Evolutionary conservation across 2,888 invertebrate species (phyloP), one percentile per base, ranked within the genome.

Genomic region (Callosobruchus maculatus): DNA sequence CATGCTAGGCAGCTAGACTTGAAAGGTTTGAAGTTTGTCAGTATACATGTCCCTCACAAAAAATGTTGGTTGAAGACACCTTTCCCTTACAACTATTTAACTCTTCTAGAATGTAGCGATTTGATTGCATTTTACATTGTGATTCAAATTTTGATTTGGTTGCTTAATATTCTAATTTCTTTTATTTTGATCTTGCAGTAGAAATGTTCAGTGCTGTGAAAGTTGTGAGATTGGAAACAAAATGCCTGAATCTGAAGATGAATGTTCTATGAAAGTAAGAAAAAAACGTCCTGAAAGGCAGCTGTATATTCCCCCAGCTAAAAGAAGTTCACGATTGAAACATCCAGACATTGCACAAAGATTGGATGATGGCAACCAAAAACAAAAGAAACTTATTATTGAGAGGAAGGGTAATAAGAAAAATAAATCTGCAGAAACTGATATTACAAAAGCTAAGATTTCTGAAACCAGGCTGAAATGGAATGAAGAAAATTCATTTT

Each of bases 291-390:
- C 87, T 20, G 84, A 85, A 75, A 83, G 86, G 76, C 83, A 83
- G 75, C 80, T 86, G 3, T 87, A 87, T 78, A 81, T 87, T 73
- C 87, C 87, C 67, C 87, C 87, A 72, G 86, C 86, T 26, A 85
- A 86, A 81, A 80, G 86, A 77, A 77, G 75, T 73, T 75, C 76
- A 30, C 76, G 73, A 73, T 76, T 72, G 72, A 72, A 74, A 70
- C 69, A 74, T 31, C n/a, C 70, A 71, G 77, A 76, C 67, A 74
- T 73, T 71, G 73, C 21, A 75, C 71, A 76, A 74, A 72, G 73
- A 75, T 22, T 70, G 7, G 70, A 76, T 72, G 67, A 73, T 49
- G 30, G 20, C 21, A 70, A 70, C 26, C 67, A 70, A 69, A 73
- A 21, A 72, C 70, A 73, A 26, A 69, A 21, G 74, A 73, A 70